Evolutionary conservation across 2,888 invertebrate genomes (phyloP), one percentile per base, ranked within the genome.

Genomic region (Phyllotreta striolata): DNA sequence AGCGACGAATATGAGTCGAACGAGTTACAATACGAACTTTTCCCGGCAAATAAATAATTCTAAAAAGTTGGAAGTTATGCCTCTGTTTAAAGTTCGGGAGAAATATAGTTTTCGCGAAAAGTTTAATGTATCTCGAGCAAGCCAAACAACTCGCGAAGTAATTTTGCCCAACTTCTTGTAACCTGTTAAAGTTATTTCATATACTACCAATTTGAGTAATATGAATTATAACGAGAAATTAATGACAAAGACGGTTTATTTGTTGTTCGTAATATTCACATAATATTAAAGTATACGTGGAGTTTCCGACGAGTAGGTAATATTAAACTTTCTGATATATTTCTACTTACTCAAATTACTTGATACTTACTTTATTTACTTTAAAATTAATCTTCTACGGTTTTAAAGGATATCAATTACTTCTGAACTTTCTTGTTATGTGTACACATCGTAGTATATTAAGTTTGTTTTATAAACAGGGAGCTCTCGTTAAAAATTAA

Each of bases 171-270:
- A 64, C 57, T 66, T 66, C 59, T 56, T 58, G 58, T 60, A 66
- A 66, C 66, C 63, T 66, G 66, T 62, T 63, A 63, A 66, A 66
- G 63, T 66, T 66, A 66, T 66, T 66, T 64, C 54, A 64, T 64
- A 64, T 62, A 62, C 60, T 64, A 64, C 52, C 57, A 64, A 64
- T 64, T 61, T 61, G 34, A 56, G 55, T 57, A 63, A 57, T 63
- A 66, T 62, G 49, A 62, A 62, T 62, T 58, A 62, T 58, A 62
- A 62, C 61, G 62, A 55, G 49, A 58, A 58, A 58, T 58, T 58
- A 62, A 65, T 62, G 55, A 14, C 47, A 43, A 65, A 65, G 58
- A 54, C 46, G 46, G 46, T 54, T 49, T 59, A 60, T 61, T 57
- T 61, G 65, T 62, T 65, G 41, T 55, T 46, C 39, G 54, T 58